Base-by-base conservation (phyloP, 1,140 invertebrate genomes). In the Scaptomyza montana region DNA sequence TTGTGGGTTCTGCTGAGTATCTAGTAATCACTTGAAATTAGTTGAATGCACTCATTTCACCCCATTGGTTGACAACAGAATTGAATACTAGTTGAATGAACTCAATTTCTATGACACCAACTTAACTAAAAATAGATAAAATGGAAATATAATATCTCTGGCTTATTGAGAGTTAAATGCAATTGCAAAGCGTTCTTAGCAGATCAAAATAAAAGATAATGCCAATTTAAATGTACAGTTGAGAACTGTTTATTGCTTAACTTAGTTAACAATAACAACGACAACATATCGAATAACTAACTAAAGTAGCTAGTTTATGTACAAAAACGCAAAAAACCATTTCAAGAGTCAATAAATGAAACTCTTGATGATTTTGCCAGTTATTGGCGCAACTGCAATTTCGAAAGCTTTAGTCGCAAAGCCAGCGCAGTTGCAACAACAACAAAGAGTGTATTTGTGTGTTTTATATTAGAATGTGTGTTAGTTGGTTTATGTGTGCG, bases 251-350 rank as follows among this genome's bases (percentile, higher is more conserved):
- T 85, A 85, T 85, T 86, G 77, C 78, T 81, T 75, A 74, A 28
- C 80, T 77, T 73, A 85, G 60, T 77, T 80, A 74, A 85, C 69
- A 53, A 53, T 43, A 67, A 67, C 8, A 60, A 72, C 49, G 54
- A 67, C 50, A 57, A 21, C 33, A 36, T 36, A 9, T 9, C 55
- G 13, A 47, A 25, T 36, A 55, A 61, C 56, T 68, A 60, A 81
- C 67, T 68, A 71, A 68, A 80, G 74, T 68, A 51, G 73, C 65
- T 75, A 66, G 53, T 70, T 69, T 85, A 86, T 86, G 28, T 86
- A 86, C 78, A 85, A 68, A 59, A 62, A 71, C 47, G 47, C 46
- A 57, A 78, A 36, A 36, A 43, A 53, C 36, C 45, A 73, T 50
- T 78, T 50, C 19, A 66, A 46, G 25, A 30, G 16, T 30, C 62